A percentile compares a stretch with the other conserved stretches of the same genome.
These are phyloP conservation scores for Petrocephalus microphthalmus DNA, from an alignment of 2,113 vertebrate species.

Conservation along the genomic window DNA sequence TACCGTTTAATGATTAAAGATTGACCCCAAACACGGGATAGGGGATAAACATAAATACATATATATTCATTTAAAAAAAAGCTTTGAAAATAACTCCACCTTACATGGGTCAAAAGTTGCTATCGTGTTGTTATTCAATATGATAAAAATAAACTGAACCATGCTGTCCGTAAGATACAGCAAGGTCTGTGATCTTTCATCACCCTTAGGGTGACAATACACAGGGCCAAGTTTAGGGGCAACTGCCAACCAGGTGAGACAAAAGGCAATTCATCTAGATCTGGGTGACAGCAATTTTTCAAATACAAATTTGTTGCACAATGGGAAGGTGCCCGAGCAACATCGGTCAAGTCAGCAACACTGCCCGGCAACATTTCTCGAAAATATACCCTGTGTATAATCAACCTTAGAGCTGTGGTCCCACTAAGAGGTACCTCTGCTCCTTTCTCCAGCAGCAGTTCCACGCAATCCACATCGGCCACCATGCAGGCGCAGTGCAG, in stretches of 20 bases:
- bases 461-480: constrained; percentile 86
- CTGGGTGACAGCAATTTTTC: not conserved
- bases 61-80: no score
- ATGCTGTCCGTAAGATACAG: not conserved
- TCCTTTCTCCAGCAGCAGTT: constrained; percentile 88
- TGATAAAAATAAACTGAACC: not conserved
- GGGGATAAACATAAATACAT: no score
- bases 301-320: not conserved
- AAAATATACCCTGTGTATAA: not conserved
- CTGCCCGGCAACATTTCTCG: not conserved
- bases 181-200: not conserved
- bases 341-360: no score
- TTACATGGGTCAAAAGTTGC: not conserved
- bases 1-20: no score
- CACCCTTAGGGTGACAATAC: not conserved
- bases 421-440: constrained; percentile 69
- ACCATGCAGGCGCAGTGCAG: constrained; percentile 98
- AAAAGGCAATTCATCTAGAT: not conserved
- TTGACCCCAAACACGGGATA: no score
- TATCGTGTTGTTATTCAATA: not conserved
- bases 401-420: not conserved
- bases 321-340: not conserved
- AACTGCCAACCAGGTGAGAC: not conserved
- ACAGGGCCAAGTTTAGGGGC: not conserved
- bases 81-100: no score